Evolutionary conservation across 2,113 vertebrate species (phyloP).

Genomic region (Mus pahari): DNA sequence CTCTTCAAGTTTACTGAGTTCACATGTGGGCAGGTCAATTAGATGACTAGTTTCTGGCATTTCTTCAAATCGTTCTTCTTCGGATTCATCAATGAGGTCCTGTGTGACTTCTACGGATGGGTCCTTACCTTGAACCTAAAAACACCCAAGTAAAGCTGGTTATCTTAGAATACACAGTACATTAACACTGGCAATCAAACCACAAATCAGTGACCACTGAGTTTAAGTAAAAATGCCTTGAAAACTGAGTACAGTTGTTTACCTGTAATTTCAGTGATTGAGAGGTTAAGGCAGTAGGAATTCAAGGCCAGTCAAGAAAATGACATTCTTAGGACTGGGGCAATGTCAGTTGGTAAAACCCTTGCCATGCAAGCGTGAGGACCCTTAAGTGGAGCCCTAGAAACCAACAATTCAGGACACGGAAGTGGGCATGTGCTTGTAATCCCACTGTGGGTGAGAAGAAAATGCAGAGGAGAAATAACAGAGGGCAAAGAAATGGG

Average conservation of each 20-base stretch:
- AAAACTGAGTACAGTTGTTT: background rate
- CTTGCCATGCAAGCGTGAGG: background rate
- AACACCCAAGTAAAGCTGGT: conserved; percentile 52
- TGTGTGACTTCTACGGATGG: conserved; percentile 98
- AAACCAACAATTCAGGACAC: background rate
- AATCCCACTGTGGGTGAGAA: background rate
- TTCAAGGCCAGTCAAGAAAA: background rate
- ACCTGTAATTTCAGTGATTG: background rate
- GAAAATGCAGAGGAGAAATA: conserved; percentile 6
- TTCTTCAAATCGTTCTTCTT: conserved; percentile 98
- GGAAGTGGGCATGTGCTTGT: background rate
- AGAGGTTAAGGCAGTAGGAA: background rate
- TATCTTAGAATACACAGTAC: conserved; percentile 69
- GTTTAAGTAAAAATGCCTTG: conserved; percentile 58
- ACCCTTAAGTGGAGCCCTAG: background rate
- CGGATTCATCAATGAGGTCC: conserved; percentile 98
- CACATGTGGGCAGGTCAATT: conserved; percentile 96
- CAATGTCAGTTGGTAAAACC: background rate
- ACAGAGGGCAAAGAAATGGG: background rate
- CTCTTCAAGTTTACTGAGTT: conserved; percentile 97
- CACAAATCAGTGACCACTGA: conserved; percentile 35
- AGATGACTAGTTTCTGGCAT: conserved; percentile 96
- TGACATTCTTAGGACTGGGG: background rate
- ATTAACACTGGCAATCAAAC: conserved; percentile 63
- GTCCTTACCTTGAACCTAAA: conserved; percentile 98